phyloP scores from a whole-genome alignment of 2,888 invertebrate genomes.

The Nysson spinosus region DNA sequence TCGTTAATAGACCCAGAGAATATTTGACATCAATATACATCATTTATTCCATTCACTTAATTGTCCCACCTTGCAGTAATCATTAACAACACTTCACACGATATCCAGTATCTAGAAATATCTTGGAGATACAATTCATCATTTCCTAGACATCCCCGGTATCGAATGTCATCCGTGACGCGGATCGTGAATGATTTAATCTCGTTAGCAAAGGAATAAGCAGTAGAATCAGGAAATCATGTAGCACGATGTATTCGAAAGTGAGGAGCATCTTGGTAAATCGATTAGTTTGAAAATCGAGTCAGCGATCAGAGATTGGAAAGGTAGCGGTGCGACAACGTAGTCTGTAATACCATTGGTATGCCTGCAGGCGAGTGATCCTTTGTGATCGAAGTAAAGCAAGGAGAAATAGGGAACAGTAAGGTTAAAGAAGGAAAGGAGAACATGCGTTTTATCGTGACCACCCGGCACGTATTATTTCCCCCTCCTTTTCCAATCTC shows the following conservation, averaged over 20 bases:
- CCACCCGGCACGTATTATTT: slow-evolving; percentile 58
- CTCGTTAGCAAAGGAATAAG: too few species aligned
- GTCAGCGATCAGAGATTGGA: slow-evolving; percentile 4
- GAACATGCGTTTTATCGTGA: slow-evolving; percentile 58
- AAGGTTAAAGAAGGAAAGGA: slow-evolving; percentile 31
- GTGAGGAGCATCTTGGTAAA: slow-evolving; percentile 22
- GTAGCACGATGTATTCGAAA: slow-evolving; percentile 5
- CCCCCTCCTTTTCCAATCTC: slow-evolving; percentile 61
- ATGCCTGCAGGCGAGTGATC: slow-evolving; percentile 59
- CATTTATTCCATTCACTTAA: too few species aligned
- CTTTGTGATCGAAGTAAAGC: slow-evolving; percentile 50
- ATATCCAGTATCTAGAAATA: too few species aligned
- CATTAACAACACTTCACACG: too few species aligned
- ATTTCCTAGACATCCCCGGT: too few species aligned
- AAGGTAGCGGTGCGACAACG: slow-evolving; percentile 26
- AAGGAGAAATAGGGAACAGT: slow-evolving; percentile 14
- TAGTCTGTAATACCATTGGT: slow-evolving; percentile 55
- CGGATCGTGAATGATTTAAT: too few species aligned
- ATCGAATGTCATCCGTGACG: too few species aligned
- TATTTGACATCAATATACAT: too few species aligned
- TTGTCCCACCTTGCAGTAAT: too few species aligned
- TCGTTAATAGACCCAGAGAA: too few species aligned
- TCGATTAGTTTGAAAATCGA: slow-evolving; percentile 49
- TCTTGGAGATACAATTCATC: too few species aligned
- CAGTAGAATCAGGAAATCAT: too few species aligned